Percentiles rank a stretch among this genome's conserved stretches.
phyloP scores from a whole-genome alignment of 2,113 vertebrate genomes.

The Mustela lutreola region DNA sequence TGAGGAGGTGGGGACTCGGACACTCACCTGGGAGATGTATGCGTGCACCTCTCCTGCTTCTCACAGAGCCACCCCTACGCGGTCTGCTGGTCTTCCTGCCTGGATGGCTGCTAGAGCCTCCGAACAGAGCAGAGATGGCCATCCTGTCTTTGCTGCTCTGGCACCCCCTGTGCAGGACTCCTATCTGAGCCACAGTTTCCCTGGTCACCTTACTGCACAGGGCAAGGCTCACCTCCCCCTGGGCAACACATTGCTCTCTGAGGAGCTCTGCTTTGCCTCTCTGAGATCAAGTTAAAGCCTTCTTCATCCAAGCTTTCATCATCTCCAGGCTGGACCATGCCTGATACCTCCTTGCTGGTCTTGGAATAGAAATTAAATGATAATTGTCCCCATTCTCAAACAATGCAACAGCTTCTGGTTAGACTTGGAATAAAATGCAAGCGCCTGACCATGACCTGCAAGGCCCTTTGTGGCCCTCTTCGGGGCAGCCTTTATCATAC shows the following conservation, averaged over 20 bases:
- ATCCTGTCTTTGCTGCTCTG: background rate
- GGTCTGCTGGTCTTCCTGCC: background rate
- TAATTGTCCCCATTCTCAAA: background rate
- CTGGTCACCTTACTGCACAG: background rate
- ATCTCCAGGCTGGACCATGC: background rate
- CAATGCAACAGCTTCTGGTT: background rate
- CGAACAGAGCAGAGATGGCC: background rate
- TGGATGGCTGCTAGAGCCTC: background rate
- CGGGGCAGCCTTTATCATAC: background rate
- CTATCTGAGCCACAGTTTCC: too few species aligned
- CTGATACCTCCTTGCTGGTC: background rate
- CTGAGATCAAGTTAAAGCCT: too few species aligned
- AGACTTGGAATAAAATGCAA: background rate
- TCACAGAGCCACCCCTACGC: background rate
- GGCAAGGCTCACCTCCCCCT: too few species aligned
- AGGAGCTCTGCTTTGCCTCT: too few species aligned
- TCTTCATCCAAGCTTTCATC: background rate
- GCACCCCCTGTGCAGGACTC: background rate
- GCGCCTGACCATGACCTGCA: background rate
- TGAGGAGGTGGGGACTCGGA: too few species aligned
- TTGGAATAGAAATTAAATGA: background rate
- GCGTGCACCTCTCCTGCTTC: background rate
- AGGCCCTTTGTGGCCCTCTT: background rate
- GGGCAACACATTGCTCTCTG: background rate
- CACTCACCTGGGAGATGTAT: background rate